Evolutionary conservation across 2,797 vertebrate species (phyloP).

Genomic region (Pyrocephalus nanus): DNA sequence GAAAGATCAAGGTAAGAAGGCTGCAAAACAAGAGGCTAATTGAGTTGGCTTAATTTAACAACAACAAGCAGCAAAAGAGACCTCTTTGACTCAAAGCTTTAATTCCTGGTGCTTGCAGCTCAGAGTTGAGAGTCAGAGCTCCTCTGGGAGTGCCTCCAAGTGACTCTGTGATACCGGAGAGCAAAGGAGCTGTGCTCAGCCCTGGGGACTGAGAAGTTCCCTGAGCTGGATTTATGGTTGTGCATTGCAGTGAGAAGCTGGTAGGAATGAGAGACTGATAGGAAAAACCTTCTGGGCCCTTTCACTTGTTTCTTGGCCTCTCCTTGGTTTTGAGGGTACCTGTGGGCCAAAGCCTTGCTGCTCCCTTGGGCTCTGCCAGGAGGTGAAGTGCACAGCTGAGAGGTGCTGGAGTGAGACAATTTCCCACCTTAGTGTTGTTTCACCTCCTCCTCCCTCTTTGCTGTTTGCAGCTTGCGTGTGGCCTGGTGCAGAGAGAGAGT

Average conservation of each 20-base stretch:
- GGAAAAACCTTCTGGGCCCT: not conserved
- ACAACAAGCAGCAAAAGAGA: not conserved
- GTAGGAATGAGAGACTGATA: not conserved
- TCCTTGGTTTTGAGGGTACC: not conserved
- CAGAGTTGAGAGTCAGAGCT: not conserved
- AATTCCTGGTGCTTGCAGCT: not conserved
- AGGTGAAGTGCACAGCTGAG: not conserved
- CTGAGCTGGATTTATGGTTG: not conserved
- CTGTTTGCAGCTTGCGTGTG: not conserved
- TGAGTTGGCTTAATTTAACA: slow-evolving; percentile 47
- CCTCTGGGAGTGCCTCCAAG: not conserved
- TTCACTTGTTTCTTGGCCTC: not conserved
- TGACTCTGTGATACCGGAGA: not conserved
- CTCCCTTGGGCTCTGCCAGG: not conserved
- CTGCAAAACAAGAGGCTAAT: slow-evolving; percentile 15
- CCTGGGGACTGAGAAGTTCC: accelerated
- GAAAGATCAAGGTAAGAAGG: slow-evolving; percentile 31
- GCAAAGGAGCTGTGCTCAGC: not conserved
- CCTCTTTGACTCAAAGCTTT: not conserved
- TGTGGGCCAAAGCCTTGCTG: not conserved
- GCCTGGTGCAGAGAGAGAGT: not conserved
- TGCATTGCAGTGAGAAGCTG: not conserved
- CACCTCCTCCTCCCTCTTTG: not conserved
- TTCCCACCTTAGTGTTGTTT: not conserved
- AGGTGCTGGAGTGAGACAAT: not conserved